Percentiles rank a stretch among this genome's conserved stretches.
These are phyloP conservation scores for Pristis pectinata DNA, from an alignment of 2,797 vertebrate species.

Conservation along the genomic window DNA sequence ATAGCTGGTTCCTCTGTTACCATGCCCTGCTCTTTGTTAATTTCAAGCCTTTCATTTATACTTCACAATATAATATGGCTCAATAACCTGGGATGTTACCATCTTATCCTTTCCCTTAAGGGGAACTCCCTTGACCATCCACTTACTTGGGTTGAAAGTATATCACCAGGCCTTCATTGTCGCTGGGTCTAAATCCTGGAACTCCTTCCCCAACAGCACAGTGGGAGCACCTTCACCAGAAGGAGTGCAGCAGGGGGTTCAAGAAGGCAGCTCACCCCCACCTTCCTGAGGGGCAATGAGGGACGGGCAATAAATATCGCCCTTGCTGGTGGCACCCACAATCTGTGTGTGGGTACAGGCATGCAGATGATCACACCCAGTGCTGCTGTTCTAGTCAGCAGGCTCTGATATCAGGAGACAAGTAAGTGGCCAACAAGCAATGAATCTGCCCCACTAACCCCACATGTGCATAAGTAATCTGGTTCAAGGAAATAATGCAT, in stretches of 20 bases:
- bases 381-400: neutral
- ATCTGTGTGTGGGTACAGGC: neutral
- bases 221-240: neutral
- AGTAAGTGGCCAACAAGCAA: neutral
- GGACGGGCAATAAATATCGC: neutral
- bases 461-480: neutral
- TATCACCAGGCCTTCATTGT: neutral
- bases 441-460: neutral
- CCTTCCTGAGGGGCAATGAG: neutral
- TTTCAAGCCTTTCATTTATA: neutral
- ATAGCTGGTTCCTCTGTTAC: too few species aligned
- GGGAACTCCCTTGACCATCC: neutral
- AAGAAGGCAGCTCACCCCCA: neutral
- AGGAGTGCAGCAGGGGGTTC: neutral
- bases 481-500: neutral
- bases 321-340: neutral
- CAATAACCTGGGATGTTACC: neutral
- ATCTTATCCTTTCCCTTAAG: neutral
- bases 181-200: neutral
- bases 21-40: too few species aligned
- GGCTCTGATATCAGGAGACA: neutral
- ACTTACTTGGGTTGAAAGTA: neutral
- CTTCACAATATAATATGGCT: neutral
- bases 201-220: neutral
- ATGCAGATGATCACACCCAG: neutral